Conservation (phyloP, 35 echinoderm and acorn worm genomes). For the Apostichopus californicus region DNA sequence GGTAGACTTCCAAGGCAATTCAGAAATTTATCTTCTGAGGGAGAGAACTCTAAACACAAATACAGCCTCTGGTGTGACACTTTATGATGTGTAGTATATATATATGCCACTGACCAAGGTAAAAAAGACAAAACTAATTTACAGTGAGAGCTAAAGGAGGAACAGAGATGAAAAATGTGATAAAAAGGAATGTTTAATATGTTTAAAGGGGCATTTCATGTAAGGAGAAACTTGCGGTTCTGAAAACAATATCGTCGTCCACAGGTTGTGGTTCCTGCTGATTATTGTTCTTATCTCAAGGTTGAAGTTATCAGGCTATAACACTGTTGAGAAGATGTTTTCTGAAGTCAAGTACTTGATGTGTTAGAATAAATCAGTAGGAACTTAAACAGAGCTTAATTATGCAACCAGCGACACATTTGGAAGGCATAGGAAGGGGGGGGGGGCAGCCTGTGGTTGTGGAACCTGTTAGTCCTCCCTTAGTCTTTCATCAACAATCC, state of each 20-base stretch:
- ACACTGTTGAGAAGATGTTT: no score
- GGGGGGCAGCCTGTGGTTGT: no score
- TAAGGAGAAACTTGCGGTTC: background rate
- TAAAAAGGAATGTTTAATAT: background rate
- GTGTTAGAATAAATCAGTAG: no score
- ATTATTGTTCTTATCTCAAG: background rate
- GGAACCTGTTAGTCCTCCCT: no score
- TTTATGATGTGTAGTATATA: constrained; percentile 6
- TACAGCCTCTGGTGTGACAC: background rate
- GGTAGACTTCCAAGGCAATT: constrained; percentile 26
- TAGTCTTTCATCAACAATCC: no score
- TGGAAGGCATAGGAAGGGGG: no score
- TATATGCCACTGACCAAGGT: constrained; percentile 19
- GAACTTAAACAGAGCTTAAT: no score
- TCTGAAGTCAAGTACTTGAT: no score
- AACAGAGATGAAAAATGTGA: background rate
- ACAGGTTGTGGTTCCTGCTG: background rate
- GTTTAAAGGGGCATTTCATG: background rate
- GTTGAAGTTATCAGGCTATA: no score
- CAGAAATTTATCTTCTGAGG: constrained; percentile 38
- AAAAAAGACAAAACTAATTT: constrained; percentile 9
- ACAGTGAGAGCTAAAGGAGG: background rate
- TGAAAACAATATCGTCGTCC: background rate
- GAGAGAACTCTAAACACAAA: constrained; percentile 5
- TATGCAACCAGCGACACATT: no score